Base-by-base conservation (phyloP, 2,888 invertebrate genomes). In the Halictus ligatus region DNA sequence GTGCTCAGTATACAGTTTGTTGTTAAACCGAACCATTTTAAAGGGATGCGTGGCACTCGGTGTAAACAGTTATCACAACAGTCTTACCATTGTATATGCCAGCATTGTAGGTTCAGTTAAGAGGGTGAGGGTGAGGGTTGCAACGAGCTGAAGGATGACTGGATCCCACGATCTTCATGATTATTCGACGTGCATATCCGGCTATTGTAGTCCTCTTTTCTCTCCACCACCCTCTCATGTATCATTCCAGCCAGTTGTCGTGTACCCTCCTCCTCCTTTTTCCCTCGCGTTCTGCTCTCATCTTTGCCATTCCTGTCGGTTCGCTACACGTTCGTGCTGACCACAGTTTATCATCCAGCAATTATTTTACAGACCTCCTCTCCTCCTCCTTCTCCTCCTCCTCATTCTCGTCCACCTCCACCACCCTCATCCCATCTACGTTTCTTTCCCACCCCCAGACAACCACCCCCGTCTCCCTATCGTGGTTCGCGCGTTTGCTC, bases 301-400 rank as follows among this genome's bases (percentile, higher is more conserved):
- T 83, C 87, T 86, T 85, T 72, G 81, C 82, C 80, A 82, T 81
- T 78, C 69, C 83, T 79, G 81, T 82, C 86, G 81, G 83, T 83
- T 78, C 72, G 86, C 81, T 81, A 71, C 83, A 83, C 85, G 84
- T 92, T 90, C 88, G 88, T 88, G 87, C 88, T 85, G 89, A 84
- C 83, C 88, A 89, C 89, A 90, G 89, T 93, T 92, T 93, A 92
- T 93, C 92, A 93, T 93, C 89, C 83, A 82, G 89, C 91, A 93
- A 93, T 93, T 93, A 93, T 93, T 93, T 92, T 89, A 88, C 80
- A 80, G 75, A 78, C 83, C 89, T 81, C 64, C 71, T 83, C 80
- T 78, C 77, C 73, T 12, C 21, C 83, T 18, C 67, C 71, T 74
- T 75, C 79, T 73, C 25, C 25, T 29, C 64, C 35, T 35, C 2